A percentile compares a stretch with the other conserved stretches of the same genome.
Evolutionary conservation across 2,113 vertebrate species (phyloP).

Genomic region (Microcebus tavaratra): DNA sequence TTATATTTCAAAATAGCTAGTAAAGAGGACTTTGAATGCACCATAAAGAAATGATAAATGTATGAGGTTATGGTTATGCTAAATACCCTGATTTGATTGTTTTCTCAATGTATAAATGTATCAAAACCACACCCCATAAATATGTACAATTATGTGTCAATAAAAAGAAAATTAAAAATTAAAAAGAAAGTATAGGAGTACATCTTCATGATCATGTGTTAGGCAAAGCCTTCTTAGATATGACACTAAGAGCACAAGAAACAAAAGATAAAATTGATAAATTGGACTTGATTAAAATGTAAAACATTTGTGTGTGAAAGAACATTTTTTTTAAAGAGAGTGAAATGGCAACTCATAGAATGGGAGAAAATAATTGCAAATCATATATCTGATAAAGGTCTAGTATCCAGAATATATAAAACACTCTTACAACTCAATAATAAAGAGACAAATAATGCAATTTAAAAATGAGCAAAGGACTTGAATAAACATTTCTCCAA

Average conservation of each 20-base stretch:
- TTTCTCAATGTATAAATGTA: neutral
- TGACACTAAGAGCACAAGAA: neutral
- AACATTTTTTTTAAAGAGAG: neutral
- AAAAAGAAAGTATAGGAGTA: neutral
- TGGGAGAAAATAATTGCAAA: neutral
- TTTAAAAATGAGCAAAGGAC: neutral
- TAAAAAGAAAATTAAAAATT: neutral
- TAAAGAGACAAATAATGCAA: neutral
- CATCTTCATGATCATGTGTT: neutral
- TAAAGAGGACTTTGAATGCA: neutral
- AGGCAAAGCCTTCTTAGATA: neutral
- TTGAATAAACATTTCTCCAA: neutral
- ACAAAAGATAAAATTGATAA: neutral
- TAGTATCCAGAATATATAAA: neutral
- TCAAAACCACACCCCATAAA: neutral
- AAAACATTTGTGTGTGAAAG: neutral
- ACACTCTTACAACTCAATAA: neutral
- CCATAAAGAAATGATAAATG: neutral
- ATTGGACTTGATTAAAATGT: neutral
- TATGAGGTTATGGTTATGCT: neutral
- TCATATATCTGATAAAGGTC: neutral
- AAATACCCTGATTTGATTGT: neutral
- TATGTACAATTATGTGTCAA: neutral
- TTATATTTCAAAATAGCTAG: neutral
- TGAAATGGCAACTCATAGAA: neutral